Evolutionary conservation across 2,113 vertebrate species (phyloP), one percentile per base, ranked within the genome.

Genomic region (Neolamprologus falcicula): DNA sequence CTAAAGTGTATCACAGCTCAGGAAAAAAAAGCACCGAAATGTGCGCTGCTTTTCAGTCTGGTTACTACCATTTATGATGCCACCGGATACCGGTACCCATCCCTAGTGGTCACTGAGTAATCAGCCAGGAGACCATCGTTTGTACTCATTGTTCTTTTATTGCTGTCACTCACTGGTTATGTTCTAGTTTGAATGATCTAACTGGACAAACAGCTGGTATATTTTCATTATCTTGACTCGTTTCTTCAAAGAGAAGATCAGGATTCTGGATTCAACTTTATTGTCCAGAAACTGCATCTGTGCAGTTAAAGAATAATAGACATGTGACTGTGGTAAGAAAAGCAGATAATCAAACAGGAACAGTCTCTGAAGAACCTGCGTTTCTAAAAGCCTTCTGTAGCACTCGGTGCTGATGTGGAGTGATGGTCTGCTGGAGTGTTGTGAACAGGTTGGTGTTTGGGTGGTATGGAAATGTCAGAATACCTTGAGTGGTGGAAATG

Each of bases 21-120:
- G 40, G 40, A 1, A 3, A 42, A 42, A 0, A 42, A 42, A 42
- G 40, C 12, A 42, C 40, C 2, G 0, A 42, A 42, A 42, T 0
- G 40, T 42, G 12, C 40, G 12, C 12, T 42, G 40, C 40, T 42
- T 3, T 42, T 1, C 0, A 0, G 40, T 42, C 40, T 42, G 42
- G 12, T 14, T 45, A 45, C 40, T 13, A 45, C 40, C 1, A 1
- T 2, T 42, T 42, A 42, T 42, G 40, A 42, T 42, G 40, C 10
- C 11, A 42, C 11, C 5, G 0, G 5, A 42, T 42, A 42, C 40
- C 0, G 6, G 42, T 45, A 14, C 11, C 42, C 6, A 45, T 45
- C 42, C 1, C 42, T 14, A 45, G 7, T 24, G 21, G 7, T 45
- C 37, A 16, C 37, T 10, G 13, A 45, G 5, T 45, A 45, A 73